Evolutionary conservation across 2,797 vertebrate species (phyloP), one percentile per base, ranked within the genome.

Genomic region (Malurus leucopterus): DNA sequence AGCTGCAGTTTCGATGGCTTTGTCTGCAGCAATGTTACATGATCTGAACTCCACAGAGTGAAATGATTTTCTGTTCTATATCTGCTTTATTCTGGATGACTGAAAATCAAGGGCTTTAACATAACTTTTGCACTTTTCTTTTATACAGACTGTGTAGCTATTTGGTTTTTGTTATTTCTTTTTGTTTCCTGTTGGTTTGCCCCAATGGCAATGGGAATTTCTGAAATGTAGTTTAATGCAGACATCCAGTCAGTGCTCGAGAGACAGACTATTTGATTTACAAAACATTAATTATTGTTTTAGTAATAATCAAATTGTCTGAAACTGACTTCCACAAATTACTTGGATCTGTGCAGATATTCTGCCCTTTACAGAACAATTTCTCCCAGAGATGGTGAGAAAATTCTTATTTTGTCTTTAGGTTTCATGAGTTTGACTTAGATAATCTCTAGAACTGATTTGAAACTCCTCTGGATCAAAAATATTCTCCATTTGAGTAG

Each of bases 171-270:
- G 21, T 64, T 55, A 18, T 63, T 79, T 54, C 11, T 62, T 88
- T 64, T 43, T 30, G 83, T 87, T 63, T 86, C 30, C 67, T 68
- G 15, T 67, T 69, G 11, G 8, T 54, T 92, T 82, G 43, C 59
- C 67, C 51, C 88, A 59, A 34, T 76, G 24, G 50, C 91, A 93
- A 90, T 78, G 78, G 73, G 63, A 93, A 90, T 72, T 89, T 78
- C 69, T 89, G 75, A 94, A 91, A 89, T 75, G 62, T 13, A 72
- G 61, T 81, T 89, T 65, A 76, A 74, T 49, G 74, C 30, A 88
- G 43, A 81, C 27, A 55, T 88, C 32, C 63, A 78, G 40, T 75
- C 40, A 59, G 62, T 55, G 63, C 43, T 74, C 32, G 58, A 36
- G 54, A 30, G 24, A 67, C 82, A 76, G 57, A 36, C 29, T 69